Evolutionary conservation across 2,888 invertebrate species (phyloP), one percentile per base, ranked within the genome.

Genomic region (Pseudoips prasinana): DNA sequence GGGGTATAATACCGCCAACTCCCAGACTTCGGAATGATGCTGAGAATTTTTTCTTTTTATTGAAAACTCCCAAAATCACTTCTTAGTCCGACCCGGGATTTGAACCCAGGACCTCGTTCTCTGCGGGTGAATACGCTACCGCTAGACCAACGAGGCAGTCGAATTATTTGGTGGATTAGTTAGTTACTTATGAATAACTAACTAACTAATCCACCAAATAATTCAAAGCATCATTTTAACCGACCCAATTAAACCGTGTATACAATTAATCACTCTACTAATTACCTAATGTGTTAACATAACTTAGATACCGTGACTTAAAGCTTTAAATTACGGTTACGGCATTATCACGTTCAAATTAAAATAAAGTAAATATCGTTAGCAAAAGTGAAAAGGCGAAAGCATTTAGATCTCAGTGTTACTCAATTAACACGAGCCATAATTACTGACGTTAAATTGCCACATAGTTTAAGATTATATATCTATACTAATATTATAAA

Each of bases 201-300:
- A n/a, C n/a, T n/a, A n/a, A n/a, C n/a, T n/a, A n/a, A n/a, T n/a
- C n/a, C n/a, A n/a, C n/a, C n/a, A n/a, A n/a, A 14, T 20, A 5
- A 20, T 20, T n/a, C 4, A n/a, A 20, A 5, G 40, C 46, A 37
- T 10, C 40, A 46, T 46, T 45, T 53, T 56, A 54, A 9, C 10
- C 19, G 18, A 6, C 29, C 25, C 18, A 35, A 31, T 35, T 41
- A 29, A 27, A 34, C 45, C 26, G 29, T 26, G 24, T 46, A 23
- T 47, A 38, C 51, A 58, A 55, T 66, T 60, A 58, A 42, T 48
- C 56, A 66, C 66, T 73, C 73, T 66, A 61, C 50, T 55, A 66
- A 67, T 73, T 74, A 67, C 62, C 50, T 64, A 65, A 73, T 53
- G 62, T 67, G 66, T 61, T 53, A 61, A 60, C 56, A 62, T 51